Base-by-base conservation (phyloP, 2,888 invertebrate species). In the Monochamus alternatus region DNA sequence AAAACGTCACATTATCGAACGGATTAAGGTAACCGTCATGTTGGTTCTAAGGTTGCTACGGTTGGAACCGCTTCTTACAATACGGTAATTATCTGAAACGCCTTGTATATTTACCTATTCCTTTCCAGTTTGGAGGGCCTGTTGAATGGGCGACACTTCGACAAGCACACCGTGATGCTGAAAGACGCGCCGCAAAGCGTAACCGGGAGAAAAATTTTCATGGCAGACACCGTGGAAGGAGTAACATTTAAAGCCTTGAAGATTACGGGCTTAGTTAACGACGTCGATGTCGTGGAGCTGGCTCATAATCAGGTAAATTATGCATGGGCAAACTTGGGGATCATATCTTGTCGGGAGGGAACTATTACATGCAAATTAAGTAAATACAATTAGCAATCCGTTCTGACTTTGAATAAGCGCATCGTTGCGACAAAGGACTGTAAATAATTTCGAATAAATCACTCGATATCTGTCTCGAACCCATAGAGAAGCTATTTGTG, bases 151-250 rank as follows among this genome's bases (percentile, higher is more conserved):
- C 77, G 83, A 75, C 81, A 85, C 81, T 84, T 89, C 79, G 81
- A 84, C 76, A 74, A 84, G 3, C 83, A 89, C 12, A 86, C 87
- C 22, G 83, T 89, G 7, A 80, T 91, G 80, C 74, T 88, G 44
- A 88, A 87, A 76, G 87, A 86, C 8, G 72, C 77, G 1, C 83
- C 86, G 4, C 91, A 91, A 86, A 83, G 76, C 31, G 86, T 91
- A 32, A 84, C 79, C 7, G 90, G 89, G 8, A 83, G 77, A 63
- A 90, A 89, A 84, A 80, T 59, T 9, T 88, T 89, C 80, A 51
- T 51, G 5, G 14, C 78, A 1, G 55, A 38, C 14, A 60, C 71
- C 62, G 10, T 65, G n/a, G 76, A 83, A 9, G 73, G 65, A 32
- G 65, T 83, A 12, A 78, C 77, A 52, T 86, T 89, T 68, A 83